Evolutionary conservation across 1,140 invertebrate genomes (phyloP), one percentile per base, ranked within the genome.

Genomic region (Atta texana): DNA sequence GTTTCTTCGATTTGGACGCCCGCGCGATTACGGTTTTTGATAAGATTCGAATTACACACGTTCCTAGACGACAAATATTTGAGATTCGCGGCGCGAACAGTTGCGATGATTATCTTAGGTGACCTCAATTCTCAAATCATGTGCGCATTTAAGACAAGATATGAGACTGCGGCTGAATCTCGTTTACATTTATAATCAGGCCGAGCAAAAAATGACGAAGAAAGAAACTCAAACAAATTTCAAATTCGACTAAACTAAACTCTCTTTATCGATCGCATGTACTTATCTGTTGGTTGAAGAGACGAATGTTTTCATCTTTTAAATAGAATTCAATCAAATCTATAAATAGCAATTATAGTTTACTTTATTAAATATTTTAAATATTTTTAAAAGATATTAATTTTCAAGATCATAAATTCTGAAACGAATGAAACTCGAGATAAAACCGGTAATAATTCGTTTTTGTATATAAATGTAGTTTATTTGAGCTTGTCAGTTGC

Each of bases 21-120:
- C 31, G 34, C 34, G 51, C 53, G 51, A 82, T 59, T 82, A 59
- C 34, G 14, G 10, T 31, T 31, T 24, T 31, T 24, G 51, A 82
- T 82, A 82, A 74, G 55, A 82, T 6, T 7, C 34, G 68, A 16
- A 61, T 61, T 51, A 34, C 31, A 28, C 28, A 31, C 66, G 66
- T 59, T 72, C 24, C 14, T 49, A 61, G 2, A 21, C 55, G 55
- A 74, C n/a, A 61, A 75, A 84, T 84, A 84, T 84, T 51, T 63
- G 24, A 75, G 55, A 75, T 61, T 44, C 39, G 39, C 7, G 39
- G 12, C 53, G 18, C 24, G 39, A 59, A 61, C n/a, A n/a, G 18
- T 28, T 55, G 21, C n/a, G 44, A 34, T 28, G 16, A 81, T 74
- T 74, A 74, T 61, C 39, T 49, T 18, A n/a, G 24, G 8, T 8